Conservation (phyloP, 1,140 invertebrate species). For the Eulimnadia texana region DNA sequence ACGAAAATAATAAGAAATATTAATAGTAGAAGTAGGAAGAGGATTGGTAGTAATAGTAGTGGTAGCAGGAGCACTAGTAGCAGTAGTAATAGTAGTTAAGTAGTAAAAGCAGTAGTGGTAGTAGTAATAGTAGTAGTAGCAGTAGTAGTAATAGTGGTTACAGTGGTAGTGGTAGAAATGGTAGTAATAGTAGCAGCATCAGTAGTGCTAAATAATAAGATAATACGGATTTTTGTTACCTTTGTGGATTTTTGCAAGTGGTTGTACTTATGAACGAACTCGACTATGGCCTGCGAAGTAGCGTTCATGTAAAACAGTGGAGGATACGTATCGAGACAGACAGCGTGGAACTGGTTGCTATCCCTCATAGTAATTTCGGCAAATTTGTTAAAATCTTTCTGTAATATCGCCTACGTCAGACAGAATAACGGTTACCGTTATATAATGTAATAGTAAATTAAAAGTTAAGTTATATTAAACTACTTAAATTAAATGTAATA, state of each 20-base stretch:
- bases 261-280: slow-evolving; percentile 74
- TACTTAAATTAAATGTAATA: slow-evolving; percentile 1
- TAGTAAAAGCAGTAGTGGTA: too few species aligned
- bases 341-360: slow-evolving; percentile 94
- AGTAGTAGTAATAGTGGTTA: too few species aligned
- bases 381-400: slow-evolving; percentile 71
- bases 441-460: too few species aligned
- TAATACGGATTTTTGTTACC: slow-evolving; percentile 1
- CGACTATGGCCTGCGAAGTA: slow-evolving; percentile 58
- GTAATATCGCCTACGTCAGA: slow-evolving; percentile 55
- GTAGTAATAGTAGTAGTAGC: too few species aligned
- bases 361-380: slow-evolving; percentile 92
- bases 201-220: slow-evolving; percentile 15
- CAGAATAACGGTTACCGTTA: too few species aligned
- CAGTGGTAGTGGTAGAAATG: too few species aligned
- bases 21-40: too few species aligned
- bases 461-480: not conserved
- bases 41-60: too few species aligned
- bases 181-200: too few species aligned
- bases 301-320: slow-evolving; percentile 87
- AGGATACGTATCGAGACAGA: slow-evolving; percentile 87
- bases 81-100: too few species aligned
- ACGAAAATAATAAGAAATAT: too few species aligned
- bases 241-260: slow-evolving; percentile 15
- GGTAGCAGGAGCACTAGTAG: too few species aligned